These are phyloP conservation scores for Campoplex capitator DNA, from an alignment of 2,888 invertebrate genomes.

Conservation along the genomic window DNA sequence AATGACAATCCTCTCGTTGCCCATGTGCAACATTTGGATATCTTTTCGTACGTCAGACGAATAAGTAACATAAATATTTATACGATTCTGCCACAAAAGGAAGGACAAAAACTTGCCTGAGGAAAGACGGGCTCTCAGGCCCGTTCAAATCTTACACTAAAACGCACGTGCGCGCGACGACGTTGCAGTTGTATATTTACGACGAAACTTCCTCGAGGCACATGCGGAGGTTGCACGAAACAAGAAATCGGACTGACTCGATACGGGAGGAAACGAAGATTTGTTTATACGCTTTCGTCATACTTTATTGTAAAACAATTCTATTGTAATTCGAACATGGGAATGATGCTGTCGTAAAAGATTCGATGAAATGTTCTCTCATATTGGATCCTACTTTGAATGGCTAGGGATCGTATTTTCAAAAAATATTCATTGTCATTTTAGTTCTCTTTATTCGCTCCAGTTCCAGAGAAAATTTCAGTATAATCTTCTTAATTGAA, in stretches of 20 bases:
- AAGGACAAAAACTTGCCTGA: not conserved
- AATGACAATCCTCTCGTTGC: slow-evolving; percentile 16
- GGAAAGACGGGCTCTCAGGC: not conserved
- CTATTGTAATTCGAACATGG: not conserved
- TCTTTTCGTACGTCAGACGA: not conserved
- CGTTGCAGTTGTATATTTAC: slow-evolving; percentile 7
- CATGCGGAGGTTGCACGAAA: not conserved
- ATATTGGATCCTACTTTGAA: not conserved
- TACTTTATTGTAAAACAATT: not conserved
- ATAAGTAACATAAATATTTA: slow-evolving; percentile 40
- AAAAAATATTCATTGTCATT: not conserved
- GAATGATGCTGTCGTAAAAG: not conserved
- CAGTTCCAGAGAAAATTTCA: not conserved
- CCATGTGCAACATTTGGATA: not conserved
- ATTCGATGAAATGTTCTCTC: not conserved
- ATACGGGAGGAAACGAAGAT: not conserved
- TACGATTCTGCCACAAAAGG: not conserved
- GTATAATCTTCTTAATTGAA: not conserved
- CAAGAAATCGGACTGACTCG: not conserved
- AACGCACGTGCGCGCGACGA: not conserved
- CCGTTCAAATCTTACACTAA: not conserved
- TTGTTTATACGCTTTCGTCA: not conserved
- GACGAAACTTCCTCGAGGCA: not conserved
- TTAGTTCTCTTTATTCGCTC: not conserved
- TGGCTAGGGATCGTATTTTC: not conserved